phyloP scores from a whole-genome alignment of 1,140 invertebrate genomes.

The Leptinotarsa defecta region DNA sequence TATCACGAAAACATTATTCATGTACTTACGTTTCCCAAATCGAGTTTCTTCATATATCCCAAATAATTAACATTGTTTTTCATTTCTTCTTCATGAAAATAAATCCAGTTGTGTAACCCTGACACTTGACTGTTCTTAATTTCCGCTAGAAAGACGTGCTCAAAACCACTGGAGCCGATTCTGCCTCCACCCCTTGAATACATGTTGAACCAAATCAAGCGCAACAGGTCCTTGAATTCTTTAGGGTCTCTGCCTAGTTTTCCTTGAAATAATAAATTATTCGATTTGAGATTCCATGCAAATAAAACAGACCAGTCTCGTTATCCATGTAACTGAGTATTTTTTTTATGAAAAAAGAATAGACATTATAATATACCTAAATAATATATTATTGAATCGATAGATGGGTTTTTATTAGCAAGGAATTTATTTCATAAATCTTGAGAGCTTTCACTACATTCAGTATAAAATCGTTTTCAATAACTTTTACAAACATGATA shows the following conservation, averaged over 20 bases:
- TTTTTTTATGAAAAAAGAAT: too few species aligned
- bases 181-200: slow-evolving; percentile 77
- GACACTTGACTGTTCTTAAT: slow-evolving; percentile 75
- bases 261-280: slow-evolving; percentile 34
- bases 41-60: slow-evolving; percentile 75
- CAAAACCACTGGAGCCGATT: slow-evolving; percentile 82
- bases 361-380: too few species aligned
- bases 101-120: slow-evolving; percentile 91
- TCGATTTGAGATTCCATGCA: too few species aligned
- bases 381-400: too few species aligned
- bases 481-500: too few species aligned
- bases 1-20: slow-evolving; percentile 9
- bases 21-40: slow-evolving; percentile 70
- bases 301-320: too few species aligned
- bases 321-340: too few species aligned
- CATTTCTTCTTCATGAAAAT: slow-evolving; percentile 75
- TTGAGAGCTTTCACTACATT: too few species aligned
- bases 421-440: too few species aligned
- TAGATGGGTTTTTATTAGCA: too few species aligned
- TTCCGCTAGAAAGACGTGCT: slow-evolving; percentile 87
- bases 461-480: too few species aligned
- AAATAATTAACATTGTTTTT: slow-evolving; percentile 73
- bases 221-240: slow-evolving; percentile 73
- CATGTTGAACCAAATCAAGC: slow-evolving; percentile 79
- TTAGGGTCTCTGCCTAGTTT: slow-evolving; percentile 64